phyloP scores from a whole-genome alignment of 1,140 invertebrate genomes.

The Psix sp. region DNA sequence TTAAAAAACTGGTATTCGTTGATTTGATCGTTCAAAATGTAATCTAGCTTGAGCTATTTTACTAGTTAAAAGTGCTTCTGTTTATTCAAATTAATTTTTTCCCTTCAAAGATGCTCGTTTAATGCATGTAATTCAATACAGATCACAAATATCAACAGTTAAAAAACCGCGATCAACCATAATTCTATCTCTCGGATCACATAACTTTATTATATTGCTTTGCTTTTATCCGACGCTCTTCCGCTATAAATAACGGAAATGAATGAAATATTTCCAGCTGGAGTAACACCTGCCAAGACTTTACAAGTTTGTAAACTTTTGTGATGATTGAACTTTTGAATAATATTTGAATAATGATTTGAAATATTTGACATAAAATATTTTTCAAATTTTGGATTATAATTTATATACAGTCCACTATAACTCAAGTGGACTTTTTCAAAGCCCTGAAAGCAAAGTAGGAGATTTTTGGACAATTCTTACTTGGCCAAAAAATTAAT shows the following conservation, averaged over 20 bases:
- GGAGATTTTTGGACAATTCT: slow-evolving; percentile 53
- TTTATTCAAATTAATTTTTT: slow-evolving; percentile 55
- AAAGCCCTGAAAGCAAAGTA: slow-evolving; percentile 52
- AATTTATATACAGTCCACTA: slow-evolving; percentile 65
- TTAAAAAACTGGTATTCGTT: slow-evolving; percentile 50
- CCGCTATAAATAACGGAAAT: slow-evolving; percentile 63
- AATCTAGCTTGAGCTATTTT: slow-evolving; percentile 59
- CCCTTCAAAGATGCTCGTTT: slow-evolving; percentile 53
- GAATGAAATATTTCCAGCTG: slow-evolving; percentile 65
- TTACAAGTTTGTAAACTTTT: slow-evolving; percentile 46
- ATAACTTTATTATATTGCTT: slow-evolving; percentile 24
- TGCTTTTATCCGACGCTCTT: slow-evolving; percentile 60
- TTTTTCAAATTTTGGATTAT: slow-evolving; percentile 55
- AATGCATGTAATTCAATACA: slow-evolving; percentile 33
- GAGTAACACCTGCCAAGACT: slow-evolving; percentile 65
- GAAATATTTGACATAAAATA: slow-evolving; percentile 51
- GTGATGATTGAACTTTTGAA: slow-evolving; percentile 65
- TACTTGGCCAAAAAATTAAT: slow-evolving; percentile 38
- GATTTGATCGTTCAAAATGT: slow-evolving; percentile 49
- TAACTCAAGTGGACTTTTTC: slow-evolving; percentile 51
- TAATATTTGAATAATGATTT: too few species aligned
- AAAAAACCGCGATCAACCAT: slow-evolving; percentile 60
- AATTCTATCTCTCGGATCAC: slow-evolving; percentile 25
- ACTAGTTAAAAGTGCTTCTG: slow-evolving; percentile 35
- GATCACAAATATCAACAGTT: slow-evolving; percentile 58